phyloP scores from a whole-genome alignment of 2,797 vertebrate species.

The Prunella strophiata region DNA sequence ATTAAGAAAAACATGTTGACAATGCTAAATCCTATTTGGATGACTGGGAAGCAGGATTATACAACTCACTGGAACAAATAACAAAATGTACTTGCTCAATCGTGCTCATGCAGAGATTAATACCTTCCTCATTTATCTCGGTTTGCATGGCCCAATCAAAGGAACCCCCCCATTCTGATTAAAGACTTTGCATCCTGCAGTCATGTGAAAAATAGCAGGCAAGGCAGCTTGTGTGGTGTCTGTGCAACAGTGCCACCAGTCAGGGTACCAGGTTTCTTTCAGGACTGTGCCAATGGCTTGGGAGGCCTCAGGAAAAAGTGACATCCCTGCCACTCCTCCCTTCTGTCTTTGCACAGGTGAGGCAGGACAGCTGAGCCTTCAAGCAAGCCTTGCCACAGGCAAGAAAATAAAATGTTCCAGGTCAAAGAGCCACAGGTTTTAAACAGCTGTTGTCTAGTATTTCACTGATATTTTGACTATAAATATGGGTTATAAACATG shows the following conservation, averaged over 20 bases:
- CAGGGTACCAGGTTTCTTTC: not conserved
- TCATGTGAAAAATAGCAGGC: not conserved
- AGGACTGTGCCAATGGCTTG: not conserved
- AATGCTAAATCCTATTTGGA: conserved; percentile 66
- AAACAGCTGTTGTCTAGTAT: not conserved
- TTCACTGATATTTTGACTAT: conserved; percentile 28
- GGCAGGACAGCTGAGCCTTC: not conserved
- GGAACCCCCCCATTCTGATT: not conserved
- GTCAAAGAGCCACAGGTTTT: conserved; percentile 3
- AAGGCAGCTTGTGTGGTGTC: not conserved
- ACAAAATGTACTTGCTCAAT: conserved; percentile 54
- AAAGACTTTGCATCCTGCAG: not conserved
- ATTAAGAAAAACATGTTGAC: conserved; percentile 59
- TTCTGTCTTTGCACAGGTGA: not conserved
- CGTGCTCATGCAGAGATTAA: conserved; percentile 15
- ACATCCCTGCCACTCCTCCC: rapidly evolving
- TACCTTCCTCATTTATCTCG: not conserved
- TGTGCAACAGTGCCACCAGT: not conserved
- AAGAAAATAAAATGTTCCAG: conserved; percentile 36
- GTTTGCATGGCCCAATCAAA: not conserved
- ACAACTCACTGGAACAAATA: conserved; percentile 62
- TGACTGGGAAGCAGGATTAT: conserved; percentile 60
- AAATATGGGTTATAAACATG: not conserved
- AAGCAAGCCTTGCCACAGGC: not conserved
- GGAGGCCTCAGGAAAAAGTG: not conserved